Percentiles rank a stretch among this genome's conserved stretches.
These are phyloP conservation scores for Apantesis nais DNA, from an alignment of 2,888 invertebrate genomes.

Conservation along the genomic window DNA sequence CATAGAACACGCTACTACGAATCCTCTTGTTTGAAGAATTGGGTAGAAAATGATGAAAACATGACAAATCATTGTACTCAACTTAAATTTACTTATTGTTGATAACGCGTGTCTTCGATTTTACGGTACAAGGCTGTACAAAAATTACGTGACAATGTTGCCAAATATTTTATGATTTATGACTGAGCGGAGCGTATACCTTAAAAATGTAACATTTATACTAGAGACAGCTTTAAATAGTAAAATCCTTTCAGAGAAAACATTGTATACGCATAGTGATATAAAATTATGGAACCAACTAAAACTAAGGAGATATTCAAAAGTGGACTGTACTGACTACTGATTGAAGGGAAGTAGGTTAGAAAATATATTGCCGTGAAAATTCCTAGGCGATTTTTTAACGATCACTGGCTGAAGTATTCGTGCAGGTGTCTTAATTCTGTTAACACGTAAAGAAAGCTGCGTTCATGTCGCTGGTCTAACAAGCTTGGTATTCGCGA, in stretches of 20 bases:
- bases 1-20: conserved; percentile 15
- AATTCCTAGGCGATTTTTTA: conserved; percentile 16
- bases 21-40: conserved; percentile 8
- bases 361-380: conserved; percentile 21
- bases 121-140: conserved; percentile 5
- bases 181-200: neutral
- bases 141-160: conserved; percentile 3
- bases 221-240: neutral
- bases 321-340: neutral
- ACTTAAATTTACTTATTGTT: conserved; percentile 6
- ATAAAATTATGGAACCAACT: neutral
- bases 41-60: conserved; percentile 17
- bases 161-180: neutral
- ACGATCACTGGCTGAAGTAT: conserved; percentile 17
- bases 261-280: neutral
- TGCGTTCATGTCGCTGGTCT: conserved; percentile 34
- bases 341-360: conserved; percentile 7
- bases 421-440: conserved; percentile 26
- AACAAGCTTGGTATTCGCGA: conserved; percentile 27
- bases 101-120: conserved; percentile 3
- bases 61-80: neutral
- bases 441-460: conserved; percentile 44
- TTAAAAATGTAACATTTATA: neutral
- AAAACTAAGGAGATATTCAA: neutral
- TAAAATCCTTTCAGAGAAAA: neutral